phyloP scores from a whole-genome alignment of 2,888 invertebrate genomes.

The Poecilobothrus nobilitatus region DNA sequence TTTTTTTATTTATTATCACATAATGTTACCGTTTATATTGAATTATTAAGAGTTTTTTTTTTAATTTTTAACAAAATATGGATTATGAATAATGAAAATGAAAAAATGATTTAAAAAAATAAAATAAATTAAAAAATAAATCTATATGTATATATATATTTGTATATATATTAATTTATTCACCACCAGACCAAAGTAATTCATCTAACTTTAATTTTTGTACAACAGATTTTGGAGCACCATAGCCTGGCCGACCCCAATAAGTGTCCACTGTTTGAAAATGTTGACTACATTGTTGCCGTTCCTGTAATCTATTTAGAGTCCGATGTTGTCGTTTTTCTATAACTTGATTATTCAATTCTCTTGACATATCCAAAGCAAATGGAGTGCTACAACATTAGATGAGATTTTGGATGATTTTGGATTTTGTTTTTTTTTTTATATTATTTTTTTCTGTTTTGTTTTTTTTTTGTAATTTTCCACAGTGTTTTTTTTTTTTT shows the following conservation, averaged over 20 bases:
- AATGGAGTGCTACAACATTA: neutral
- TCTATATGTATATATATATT: too few species aligned
- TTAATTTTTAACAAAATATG: too few species aligned
- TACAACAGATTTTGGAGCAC: constrained; percentile 36
- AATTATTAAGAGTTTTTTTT: too few species aligned
- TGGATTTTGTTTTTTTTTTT: neutral
- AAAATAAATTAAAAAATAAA: too few species aligned
- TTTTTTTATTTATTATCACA: too few species aligned
- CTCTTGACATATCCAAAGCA: constrained; percentile 23
- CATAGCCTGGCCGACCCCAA: constrained; percentile 71
- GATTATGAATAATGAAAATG: too few species aligned
- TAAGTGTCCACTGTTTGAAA: constrained; percentile 67
- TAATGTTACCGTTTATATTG: too few species aligned
- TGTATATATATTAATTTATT: neutral
- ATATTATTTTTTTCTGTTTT: neutral
- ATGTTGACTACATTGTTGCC: constrained; percentile 58
- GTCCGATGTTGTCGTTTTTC: constrained; percentile 44
- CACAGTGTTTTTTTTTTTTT: neutral
- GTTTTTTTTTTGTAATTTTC: neutral
- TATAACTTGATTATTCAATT: constrained; percentile 48
- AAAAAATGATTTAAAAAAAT: too few species aligned
- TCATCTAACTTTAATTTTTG: constrained; percentile 43
- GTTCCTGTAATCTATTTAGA: constrained; percentile 45
- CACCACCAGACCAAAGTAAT: constrained; percentile 30
- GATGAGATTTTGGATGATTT: neutral